phyloP scores from a whole-genome alignment of 2,113 vertebrate genomes.

The Erpornis zantholeuca region DNA sequence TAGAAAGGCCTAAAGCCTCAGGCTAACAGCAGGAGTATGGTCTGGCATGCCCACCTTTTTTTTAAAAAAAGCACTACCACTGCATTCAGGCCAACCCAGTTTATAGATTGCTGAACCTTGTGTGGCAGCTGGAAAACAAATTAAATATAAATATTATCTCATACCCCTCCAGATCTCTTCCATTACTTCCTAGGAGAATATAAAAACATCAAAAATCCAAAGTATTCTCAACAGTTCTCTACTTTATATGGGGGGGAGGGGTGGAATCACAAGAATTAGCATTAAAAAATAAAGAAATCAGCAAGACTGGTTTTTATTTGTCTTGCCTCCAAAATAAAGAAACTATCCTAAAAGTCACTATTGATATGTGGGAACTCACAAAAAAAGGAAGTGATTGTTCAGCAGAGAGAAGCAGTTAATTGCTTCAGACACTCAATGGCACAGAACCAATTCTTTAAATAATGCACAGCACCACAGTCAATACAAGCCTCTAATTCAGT shows the following conservation, averaged over 20 bases:
- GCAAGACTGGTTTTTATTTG: background rate
- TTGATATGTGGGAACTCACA: background rate
- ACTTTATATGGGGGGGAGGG: background rate
- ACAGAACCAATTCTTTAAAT: conserved; percentile 45
- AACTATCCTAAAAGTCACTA: background rate
- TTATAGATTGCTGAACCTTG: background rate
- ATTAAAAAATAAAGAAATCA: background rate
- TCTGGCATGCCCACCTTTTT: background rate
- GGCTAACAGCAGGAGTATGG: background rate
- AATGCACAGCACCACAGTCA: background rate
- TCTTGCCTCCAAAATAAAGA: background rate
- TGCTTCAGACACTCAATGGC: conserved; percentile 32
- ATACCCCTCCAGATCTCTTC: background rate
- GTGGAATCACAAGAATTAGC: background rate
- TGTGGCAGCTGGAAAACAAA: background rate
- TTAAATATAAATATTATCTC: background rate
- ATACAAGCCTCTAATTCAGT: conserved; percentile 47
- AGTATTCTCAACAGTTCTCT: background rate
- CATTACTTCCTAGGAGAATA: background rate
- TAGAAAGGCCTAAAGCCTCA: background rate
- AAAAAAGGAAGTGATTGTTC: conserved; percentile 25
- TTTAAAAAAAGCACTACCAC: background rate
- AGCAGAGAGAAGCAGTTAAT: conserved; percentile 41
- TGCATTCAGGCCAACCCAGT: background rate
- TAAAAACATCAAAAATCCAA: background rate